These are phyloP conservation scores for Antheraea yamamai DNA, from an alignment of 2,888 invertebrate genomes.

Conservation along the genomic window DNA sequence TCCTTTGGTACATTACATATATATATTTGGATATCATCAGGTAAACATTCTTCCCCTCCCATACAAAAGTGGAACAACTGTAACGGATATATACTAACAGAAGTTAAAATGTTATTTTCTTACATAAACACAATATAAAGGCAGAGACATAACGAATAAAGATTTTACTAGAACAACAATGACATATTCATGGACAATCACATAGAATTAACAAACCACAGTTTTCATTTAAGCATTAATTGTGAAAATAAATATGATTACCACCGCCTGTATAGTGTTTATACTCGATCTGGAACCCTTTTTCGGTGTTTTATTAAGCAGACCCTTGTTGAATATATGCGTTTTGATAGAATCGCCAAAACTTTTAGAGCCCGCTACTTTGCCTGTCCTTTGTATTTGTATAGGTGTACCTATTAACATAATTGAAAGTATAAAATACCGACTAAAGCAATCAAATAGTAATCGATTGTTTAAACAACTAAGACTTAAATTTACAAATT, in stretches of 20 bases:
- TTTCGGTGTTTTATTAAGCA: conserved; percentile 78
- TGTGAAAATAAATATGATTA: not conserved
- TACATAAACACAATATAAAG: not conserved
- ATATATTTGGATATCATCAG: not conserved
- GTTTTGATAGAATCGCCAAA: conserved; percentile 92
- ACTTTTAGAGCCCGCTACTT: conserved; percentile 84
- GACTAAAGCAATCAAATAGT: too few relatives aligned
- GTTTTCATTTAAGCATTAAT: not conserved
- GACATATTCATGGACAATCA: conserved; percentile 1
- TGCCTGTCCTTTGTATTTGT: conserved; percentile 84
- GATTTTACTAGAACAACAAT: not conserved
- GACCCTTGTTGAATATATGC: conserved; percentile 90
- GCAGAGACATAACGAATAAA: not conserved
- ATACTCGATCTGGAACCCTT: conserved; percentile 71
- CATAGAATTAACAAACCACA: not conserved
- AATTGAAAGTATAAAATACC: too few relatives aligned
- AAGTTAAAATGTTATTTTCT: conserved; percentile 2
- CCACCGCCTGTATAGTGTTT: conserved; percentile 69
- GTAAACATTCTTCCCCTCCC: not conserved
- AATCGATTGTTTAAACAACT: too few relatives aligned
- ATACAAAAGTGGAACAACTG: not conserved
- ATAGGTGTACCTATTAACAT: conserved; percentile 84
- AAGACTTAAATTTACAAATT: too few relatives aligned
- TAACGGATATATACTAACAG: not conserved
- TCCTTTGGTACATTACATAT: not conserved